A percentile compares a stretch with the other conserved stretches of the same genome.
Conservation (phyloP, 2,797 vertebrate species). For the Xyrichtys novacula region DNA sequence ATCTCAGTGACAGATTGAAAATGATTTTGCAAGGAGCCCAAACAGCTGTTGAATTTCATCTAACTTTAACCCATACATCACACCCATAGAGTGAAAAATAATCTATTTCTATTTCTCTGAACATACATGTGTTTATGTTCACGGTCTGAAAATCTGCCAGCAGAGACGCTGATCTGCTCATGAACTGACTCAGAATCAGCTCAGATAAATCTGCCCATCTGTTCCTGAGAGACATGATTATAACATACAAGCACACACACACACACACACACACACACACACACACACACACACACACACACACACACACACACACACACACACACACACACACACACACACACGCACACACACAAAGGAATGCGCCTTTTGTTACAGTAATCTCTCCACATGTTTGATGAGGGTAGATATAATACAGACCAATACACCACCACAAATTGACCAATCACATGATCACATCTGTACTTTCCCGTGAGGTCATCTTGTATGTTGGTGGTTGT, state of each 20-base stretch:
- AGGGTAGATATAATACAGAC: not conserved
- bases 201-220: constrained; percentile 28
- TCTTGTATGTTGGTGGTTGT: not conserved
- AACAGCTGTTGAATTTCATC: not conserved
- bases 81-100: not conserved
- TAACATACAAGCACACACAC: not conserved
- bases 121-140: not conserved
- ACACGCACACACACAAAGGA: not conserved
- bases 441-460: not conserved
- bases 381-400: not conserved
- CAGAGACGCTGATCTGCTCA: constrained; percentile 9
- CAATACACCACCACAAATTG: not conserved
- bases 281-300: too few relatives aligned
- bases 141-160: not conserved
- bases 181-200: constrained; percentile 12
- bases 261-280: constrained; percentile 2
- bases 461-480: not conserved
- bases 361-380: constrained; percentile 4
- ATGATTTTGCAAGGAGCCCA: not conserved
- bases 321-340: too few relatives aligned
- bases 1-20: not conserved
- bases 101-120: not conserved
- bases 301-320: not conserved
- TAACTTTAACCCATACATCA: not conserved
- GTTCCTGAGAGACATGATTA: constrained; percentile 16